A percentile compares a stretch with the other conserved stretches of the same genome.
Conservation (phyloP, 2,113 vertebrate species). For the Nannospalax galili region DNA sequence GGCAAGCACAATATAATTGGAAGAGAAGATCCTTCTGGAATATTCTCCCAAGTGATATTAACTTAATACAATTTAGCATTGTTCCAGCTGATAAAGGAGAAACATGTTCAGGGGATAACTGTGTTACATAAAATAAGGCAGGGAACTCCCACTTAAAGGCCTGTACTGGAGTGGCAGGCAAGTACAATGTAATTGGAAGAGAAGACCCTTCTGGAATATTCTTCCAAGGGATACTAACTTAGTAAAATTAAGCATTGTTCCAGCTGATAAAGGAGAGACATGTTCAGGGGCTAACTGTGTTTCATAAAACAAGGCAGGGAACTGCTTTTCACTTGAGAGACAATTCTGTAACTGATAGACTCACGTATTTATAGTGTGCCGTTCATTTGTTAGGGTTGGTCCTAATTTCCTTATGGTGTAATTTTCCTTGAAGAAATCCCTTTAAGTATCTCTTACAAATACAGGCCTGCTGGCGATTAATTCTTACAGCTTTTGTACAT, state of each 20-base stretch:
- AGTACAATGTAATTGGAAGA: not conserved
- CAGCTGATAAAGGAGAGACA: not conserved
- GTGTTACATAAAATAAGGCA: not conserved
- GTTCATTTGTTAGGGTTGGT: slow-evolving; percentile 14
- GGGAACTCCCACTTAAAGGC: too few relatives aligned
- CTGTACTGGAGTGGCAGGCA: too few relatives aligned
- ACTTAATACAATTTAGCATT: not conserved
- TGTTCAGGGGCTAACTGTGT: not conserved
- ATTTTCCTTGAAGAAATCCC: too few relatives aligned
- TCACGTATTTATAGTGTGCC: slow-evolving; percentile 31
- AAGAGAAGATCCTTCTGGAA: not conserved
- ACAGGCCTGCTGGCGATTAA: not conserved
- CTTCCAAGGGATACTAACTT: not conserved
- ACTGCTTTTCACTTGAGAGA: not conserved
- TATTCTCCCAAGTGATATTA: not conserved
- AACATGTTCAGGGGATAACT: not conserved
- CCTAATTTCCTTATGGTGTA: not conserved
- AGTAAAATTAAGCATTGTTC: not conserved
- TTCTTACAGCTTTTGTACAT: not conserved
- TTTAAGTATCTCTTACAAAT: not conserved
- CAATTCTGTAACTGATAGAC: not conserved
- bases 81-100: not conserved
- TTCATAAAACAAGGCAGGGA: not conserved
- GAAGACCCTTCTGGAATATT: not conserved
- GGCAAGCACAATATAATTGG: not conserved